phyloP scores from a whole-genome alignment of 1,140 invertebrate species.

The Drosophila ercepeae region DNA sequence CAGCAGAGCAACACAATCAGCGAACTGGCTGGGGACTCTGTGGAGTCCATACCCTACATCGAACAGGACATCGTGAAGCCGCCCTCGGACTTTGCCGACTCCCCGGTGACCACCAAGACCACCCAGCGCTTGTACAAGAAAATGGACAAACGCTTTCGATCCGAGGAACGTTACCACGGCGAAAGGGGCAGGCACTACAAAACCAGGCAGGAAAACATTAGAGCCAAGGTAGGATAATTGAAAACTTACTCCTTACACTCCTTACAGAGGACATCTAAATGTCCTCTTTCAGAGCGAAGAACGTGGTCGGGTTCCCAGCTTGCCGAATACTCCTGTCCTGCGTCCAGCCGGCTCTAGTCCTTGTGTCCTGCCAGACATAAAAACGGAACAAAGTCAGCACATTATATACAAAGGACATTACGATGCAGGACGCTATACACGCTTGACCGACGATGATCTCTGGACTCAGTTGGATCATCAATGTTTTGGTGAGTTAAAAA shows the following conservation, averaged over 20 bases:
- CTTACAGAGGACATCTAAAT: background rate
- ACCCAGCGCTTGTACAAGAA: slow-evolving; percentile 89
- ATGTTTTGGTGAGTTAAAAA: slow-evolving; percentile 60
- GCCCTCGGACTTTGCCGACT: slow-evolving; percentile 93
- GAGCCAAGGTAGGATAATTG: slow-evolving; percentile 87
- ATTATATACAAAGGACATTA: slow-evolving; percentile 90
- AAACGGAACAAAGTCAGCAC: slow-evolving; percentile 87
- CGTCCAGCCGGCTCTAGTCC: slow-evolving; percentile 87
- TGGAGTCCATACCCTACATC: slow-evolving; percentile 77
- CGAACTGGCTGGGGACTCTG: slow-evolving; percentile 84
- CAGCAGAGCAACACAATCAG: slow-evolving; percentile 77
- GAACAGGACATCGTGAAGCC: slow-evolving; percentile 90
- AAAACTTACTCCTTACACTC: background rate
- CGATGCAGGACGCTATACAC: slow-evolving; percentile 89
- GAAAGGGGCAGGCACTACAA: slow-evolving; percentile 88
- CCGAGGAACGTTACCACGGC: slow-evolving; percentile 89
- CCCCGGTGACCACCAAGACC: slow-evolving; percentile 87
- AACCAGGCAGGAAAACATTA: slow-evolving; percentile 87
- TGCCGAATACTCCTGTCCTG: slow-evolving; percentile 88
- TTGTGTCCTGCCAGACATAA: slow-evolving; percentile 87
- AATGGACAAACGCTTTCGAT: slow-evolving; percentile 91
- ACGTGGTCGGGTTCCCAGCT: slow-evolving; percentile 88
- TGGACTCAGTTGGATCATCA: slow-evolving; percentile 87
- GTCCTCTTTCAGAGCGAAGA: slow-evolving; percentile 88
- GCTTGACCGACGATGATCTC: slow-evolving; percentile 89